Evolutionary conservation across 2,113 vertebrate genomes (phyloP).

Genomic region (Apteryx owenii): DNA sequence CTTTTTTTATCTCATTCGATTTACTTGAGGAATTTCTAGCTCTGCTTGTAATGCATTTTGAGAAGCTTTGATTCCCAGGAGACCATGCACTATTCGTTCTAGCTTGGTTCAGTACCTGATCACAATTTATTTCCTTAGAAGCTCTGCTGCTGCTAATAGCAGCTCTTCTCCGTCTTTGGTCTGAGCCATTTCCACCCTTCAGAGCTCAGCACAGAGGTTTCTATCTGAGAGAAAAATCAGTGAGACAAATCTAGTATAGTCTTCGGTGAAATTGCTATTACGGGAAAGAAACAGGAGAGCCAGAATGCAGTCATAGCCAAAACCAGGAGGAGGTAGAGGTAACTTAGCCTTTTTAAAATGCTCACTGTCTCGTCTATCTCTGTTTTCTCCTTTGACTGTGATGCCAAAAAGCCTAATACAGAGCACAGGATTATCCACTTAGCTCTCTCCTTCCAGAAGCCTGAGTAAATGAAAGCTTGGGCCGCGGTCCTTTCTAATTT

Average conservation of each 20-base stretch:
- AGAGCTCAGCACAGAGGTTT: not conserved
- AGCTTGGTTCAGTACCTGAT: not conserved
- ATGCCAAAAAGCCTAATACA: not conserved
- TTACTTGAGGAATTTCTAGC: not conserved
- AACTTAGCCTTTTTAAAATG: not conserved
- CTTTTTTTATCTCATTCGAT: not conserved
- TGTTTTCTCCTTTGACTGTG: not conserved
- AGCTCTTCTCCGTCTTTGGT: not conserved
- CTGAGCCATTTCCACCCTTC: not conserved
- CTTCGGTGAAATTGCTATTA: not conserved
- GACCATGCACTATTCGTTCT: not conserved
- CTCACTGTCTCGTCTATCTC: not conserved
- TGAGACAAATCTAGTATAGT: not conserved
- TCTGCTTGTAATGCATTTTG: not conserved
- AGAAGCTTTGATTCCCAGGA: not conserved
- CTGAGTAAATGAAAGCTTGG: not conserved
- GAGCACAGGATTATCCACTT: not conserved
- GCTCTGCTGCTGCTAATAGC: not conserved
- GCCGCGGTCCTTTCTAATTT: not conserved
- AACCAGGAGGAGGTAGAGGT: not conserved
- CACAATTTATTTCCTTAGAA: not conserved
- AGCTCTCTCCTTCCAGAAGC: not conserved
- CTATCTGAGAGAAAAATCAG: not conserved
- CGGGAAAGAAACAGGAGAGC: not conserved
- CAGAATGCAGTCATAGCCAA: not conserved